Conservation (phyloP, 2,113 vertebrate genomes). For the Rostratula benghalensis region DNA sequence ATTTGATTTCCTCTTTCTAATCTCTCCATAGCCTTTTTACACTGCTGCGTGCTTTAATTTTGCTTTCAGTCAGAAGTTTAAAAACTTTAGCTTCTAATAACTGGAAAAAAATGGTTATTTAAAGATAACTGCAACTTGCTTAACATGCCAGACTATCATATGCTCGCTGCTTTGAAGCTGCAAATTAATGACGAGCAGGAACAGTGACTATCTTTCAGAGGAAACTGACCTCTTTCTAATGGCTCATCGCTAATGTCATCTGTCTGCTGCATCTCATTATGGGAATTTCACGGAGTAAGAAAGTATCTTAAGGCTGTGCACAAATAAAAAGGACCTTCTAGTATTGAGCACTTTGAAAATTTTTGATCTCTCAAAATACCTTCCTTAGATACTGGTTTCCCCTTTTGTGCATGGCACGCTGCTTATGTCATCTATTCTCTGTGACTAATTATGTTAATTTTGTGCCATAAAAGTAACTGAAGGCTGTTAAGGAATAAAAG, state of each 20-base stretch:
- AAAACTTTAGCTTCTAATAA: slow-evolving; percentile 89
- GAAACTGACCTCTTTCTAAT: slow-evolving; percentile 98
- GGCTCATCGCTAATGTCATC: slow-evolving; percentile 94
- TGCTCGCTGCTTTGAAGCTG: slow-evolving; percentile 92
- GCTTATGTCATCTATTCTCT: slow-evolving; percentile 86
- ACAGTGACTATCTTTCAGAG: slow-evolving; percentile 92
- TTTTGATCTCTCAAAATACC: slow-evolving; percentile 95
- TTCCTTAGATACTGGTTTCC: slow-evolving; percentile 86
- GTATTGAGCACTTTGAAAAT: slow-evolving; percentile 94
- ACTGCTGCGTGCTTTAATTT: slow-evolving; percentile 80
- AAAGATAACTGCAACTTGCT: slow-evolving; percentile 95
- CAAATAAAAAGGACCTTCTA: slow-evolving; percentile 98
- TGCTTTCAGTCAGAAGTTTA: slow-evolving; percentile 83
- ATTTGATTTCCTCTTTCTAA: slow-evolving; percentile 77
- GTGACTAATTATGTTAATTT: slow-evolving; percentile 93
- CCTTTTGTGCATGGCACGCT: slow-evolving; percentile 81
- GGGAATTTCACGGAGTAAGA: slow-evolving; percentile 89
- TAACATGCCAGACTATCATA: slow-evolving; percentile 93
- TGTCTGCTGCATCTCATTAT: slow-evolving; percentile 98
- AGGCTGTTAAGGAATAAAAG: slow-evolving; percentile 86
- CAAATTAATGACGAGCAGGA: slow-evolving; percentile 95
- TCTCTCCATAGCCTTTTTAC: slow-evolving; percentile 71
- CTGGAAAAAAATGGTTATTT: slow-evolving; percentile 87
- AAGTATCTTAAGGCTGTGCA: slow-evolving; percentile 98
- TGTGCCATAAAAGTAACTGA: slow-evolving; percentile 87